Conservation (phyloP, 2,797 vertebrate genomes). For the Onychomys arenicola region DNA sequence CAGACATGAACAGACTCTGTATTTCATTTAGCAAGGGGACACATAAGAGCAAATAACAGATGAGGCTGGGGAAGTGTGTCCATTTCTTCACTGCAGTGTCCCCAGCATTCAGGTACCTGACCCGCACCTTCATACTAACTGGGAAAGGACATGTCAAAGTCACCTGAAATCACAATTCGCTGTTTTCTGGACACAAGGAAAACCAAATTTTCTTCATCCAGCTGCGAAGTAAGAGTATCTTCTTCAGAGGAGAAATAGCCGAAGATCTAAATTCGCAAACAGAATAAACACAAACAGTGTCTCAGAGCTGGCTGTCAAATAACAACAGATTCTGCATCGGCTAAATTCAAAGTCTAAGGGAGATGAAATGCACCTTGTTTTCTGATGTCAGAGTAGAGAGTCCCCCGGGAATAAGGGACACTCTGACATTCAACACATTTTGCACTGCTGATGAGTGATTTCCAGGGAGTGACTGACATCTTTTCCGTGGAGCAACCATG, state of each 20-base stretch:
- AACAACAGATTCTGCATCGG: neutral
- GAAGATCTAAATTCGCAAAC: conserved; percentile 86
- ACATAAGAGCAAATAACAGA: neutral
- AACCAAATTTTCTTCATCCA: conserved; percentile 84
- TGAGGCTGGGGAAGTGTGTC: neutral
- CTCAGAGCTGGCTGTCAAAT: neutral
- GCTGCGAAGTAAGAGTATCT: conserved; percentile 44
- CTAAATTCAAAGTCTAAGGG: conserved; percentile 7
- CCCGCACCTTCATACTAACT: neutral
- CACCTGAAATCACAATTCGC: conserved; percentile 85
- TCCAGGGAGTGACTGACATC: neutral
- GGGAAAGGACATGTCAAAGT: conserved; percentile 28
- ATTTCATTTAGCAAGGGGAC: neutral
- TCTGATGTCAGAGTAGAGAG: neutral
- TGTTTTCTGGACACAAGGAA: conserved; percentile 86
- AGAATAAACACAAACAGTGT: neutral
- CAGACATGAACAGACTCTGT: neutral
- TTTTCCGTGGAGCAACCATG: neutral
- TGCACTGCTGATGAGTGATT: neutral
- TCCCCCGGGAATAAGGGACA: neutral
- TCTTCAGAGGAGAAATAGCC: conserved; percentile 84
- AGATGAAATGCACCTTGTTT: neutral
- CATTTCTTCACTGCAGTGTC: neutral
- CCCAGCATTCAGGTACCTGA: neutral
- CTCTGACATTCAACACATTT: neutral